Evolutionary conservation across 2,113 vertebrate species (phyloP), one percentile per base, ranked within the genome.

Genomic region (Psittacula cyanocephala): DNA sequence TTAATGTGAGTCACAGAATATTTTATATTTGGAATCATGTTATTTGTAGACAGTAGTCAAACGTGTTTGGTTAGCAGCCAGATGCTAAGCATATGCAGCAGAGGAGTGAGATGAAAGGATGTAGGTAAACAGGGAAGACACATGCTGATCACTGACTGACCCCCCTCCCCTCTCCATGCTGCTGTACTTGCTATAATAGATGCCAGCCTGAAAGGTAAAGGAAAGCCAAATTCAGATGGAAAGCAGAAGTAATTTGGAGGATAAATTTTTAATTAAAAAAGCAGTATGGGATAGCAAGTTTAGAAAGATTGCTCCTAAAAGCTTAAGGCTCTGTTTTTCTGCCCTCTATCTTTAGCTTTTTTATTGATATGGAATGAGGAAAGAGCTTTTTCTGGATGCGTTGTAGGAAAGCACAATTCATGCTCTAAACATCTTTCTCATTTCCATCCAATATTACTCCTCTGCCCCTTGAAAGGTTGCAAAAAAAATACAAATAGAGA

Each of bases 51-150:
- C 72, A 94, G 91, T 25, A 92, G 85, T 63, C 80, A 59, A 93
- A 64, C 11, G 10, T 43, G 88, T 94, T 95, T 86, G 91, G 81
- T 89, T 55, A 84, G 88, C 81, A 93, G 96, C 68, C 96, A 96
- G 93, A 95, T 96, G 91, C 93, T 62, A 28, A 91, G 88, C 93
- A 95, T 81, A 95, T 62, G 79, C 94, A 94, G 84, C 65, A 95
- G 89, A 93, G 88, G 84, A 92, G 84, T 5, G 69, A 93, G 83
- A 81, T 88, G 84, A 68, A 92, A 76, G 75, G 49, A 59, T 67
- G 69, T 87, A 91, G 74, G 86, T 89, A 93, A 93, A 95, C 85
- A 91, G 78, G 60, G 85, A 92, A 89, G 83, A 71, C 4, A 3
- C 33, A 19, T 15, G 47, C 59, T 60, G 62, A 68, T 62, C 3